Evolutionary conservation across 2,113 vertebrate genomes (phyloP).

Genomic region (Gopherus flavomarginatus): DNA sequence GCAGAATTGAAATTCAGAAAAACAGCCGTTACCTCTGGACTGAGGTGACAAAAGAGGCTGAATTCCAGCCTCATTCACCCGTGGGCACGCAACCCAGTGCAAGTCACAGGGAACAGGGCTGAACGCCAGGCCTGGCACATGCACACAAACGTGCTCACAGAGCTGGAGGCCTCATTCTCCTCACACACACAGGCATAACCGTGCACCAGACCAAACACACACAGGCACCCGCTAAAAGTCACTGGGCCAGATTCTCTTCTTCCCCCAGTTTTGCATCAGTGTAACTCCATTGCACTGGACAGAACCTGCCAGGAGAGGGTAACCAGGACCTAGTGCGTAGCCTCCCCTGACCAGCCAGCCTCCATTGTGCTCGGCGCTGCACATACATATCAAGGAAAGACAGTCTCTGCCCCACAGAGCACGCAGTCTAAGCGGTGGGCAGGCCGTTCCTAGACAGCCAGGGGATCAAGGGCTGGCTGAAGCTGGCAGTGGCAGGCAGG

Average conservation of each 20-base stretch:
- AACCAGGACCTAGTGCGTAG: background rate
- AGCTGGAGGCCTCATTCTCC: background rate
- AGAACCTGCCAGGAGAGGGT: rapidly evolving
- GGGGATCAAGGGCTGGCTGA: background rate
- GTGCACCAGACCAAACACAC: no score
- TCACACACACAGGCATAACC: background rate
- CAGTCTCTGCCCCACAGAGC: background rate
- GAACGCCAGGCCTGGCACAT: background rate
- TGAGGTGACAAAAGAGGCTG: background rate
- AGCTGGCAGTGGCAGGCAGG: background rate
- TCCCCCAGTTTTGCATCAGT: background rate
- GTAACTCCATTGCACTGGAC: background rate
- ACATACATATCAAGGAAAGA: background rate
- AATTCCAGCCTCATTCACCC: background rate
- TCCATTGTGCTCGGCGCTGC: no score
- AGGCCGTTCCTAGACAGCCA: no score
- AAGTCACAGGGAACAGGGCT: background rate
- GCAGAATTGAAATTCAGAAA: background rate
- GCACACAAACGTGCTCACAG: no score
- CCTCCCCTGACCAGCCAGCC: background rate
- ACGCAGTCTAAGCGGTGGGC: background rate
- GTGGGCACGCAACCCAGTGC: background rate
- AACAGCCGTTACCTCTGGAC: background rate
- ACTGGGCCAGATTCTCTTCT: background rate
- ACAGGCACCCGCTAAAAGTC: background rate